phyloP scores from a whole-genome alignment of 2,888 invertebrate genomes.

The Cacoxenus indagator region DNA sequence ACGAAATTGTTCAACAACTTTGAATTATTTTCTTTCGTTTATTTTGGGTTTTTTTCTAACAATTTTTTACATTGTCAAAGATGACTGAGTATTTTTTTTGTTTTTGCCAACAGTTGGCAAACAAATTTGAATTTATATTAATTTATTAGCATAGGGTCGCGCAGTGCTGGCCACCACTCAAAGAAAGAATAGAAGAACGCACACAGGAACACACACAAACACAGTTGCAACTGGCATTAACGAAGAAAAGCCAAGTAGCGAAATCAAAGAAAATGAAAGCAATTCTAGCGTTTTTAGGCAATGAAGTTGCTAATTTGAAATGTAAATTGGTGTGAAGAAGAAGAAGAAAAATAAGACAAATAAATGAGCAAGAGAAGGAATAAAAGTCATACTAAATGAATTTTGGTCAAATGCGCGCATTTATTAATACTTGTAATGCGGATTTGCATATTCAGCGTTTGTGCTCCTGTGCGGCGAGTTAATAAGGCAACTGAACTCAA shows the following conservation, averaged over 20 bases:
- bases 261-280: slow-evolving; percentile 57
- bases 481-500: no score
- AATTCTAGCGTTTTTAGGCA: slow-evolving; percentile 55
- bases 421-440: slow-evolving; percentile 49
- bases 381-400: no score
- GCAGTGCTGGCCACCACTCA: slow-evolving; percentile 40
- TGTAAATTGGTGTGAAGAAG: slow-evolving; percentile 52
- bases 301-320: slow-evolving; percentile 64
- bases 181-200: background rate
- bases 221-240: slow-evolving; percentile 1
- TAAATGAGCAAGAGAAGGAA: no score
- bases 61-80: background rate
- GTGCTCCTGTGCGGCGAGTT: background rate
- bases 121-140: slow-evolving; percentile 69
- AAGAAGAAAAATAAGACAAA: slow-evolving; percentile 41
- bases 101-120: slow-evolving; percentile 61
- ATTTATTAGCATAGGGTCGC: slow-evolving; percentile 68
- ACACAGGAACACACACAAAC: slow-evolving; percentile 17
- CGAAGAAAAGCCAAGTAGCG: slow-evolving; percentile 30
- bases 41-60: background rate
- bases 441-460: slow-evolving; percentile 42
- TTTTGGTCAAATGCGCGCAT: slow-evolving; percentile 33
- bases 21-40: background rate
- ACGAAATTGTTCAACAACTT: slow-evolving; percentile 7
- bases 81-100: slow-evolving; percentile 30